Conservation (phyloP, 1,140 invertebrate genomes). For the Physella acuta region DNA sequence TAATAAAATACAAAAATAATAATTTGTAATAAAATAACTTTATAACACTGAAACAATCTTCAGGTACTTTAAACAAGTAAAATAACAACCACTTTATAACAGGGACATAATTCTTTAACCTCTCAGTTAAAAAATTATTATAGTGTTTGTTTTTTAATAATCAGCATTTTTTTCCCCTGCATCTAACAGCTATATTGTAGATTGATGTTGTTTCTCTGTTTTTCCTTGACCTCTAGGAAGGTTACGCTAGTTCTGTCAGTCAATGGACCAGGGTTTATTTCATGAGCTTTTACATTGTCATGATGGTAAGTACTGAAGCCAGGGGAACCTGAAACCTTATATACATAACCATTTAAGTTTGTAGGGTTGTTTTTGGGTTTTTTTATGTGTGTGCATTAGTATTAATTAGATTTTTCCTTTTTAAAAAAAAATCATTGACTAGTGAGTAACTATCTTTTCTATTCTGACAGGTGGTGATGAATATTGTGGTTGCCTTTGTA, state of each 20-base stretch:
- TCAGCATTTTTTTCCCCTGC: neutral
- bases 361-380: neutral
- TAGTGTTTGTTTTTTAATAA: neutral
- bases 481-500: conserved; percentile 87
- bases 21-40: no score
- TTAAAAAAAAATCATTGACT: no score
- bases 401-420: no score
- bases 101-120: no score
- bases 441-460: neutral
- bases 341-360: no score
- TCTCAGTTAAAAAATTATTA: no score
- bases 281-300: conserved; percentile 86
- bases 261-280: conserved; percentile 74
- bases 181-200: neutral
- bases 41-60: no score
- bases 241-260: conserved; percentile 66
- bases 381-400: neutral
- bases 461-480: conserved; percentile 69
- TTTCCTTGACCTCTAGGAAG: conserved; percentile 54
- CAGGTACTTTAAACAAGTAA: no score
- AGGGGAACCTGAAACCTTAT: no score
- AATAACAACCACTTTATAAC: no score
- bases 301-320: conserved; percentile 80
- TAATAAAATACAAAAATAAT: no score
- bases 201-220: neutral